phyloP scores from a whole-genome alignment of 2,797 vertebrate species.

The Sebastes glaucus region DNA sequence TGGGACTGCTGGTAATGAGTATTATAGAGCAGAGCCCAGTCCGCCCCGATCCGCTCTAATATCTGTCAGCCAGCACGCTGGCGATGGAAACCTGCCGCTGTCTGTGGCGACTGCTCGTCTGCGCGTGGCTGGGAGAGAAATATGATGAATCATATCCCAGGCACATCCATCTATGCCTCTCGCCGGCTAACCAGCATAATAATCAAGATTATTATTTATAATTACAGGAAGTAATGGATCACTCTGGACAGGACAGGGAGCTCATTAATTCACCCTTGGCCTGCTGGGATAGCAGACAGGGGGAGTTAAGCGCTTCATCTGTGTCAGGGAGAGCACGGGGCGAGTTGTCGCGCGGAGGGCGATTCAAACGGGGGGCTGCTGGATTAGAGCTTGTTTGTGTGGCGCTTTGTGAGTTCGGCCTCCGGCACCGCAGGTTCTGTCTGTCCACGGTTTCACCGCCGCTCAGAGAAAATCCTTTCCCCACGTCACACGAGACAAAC shows the following conservation, averaged over 20 bases:
- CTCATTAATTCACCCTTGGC: slow-evolving; percentile 97
- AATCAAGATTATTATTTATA: slow-evolving; percentile 99
- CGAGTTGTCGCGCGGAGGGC: slow-evolving; percentile 66
- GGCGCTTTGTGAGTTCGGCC: slow-evolving; percentile 6
- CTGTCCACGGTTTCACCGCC: not conserved
- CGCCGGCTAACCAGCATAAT: slow-evolving; percentile 97
- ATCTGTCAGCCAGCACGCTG: slow-evolving; percentile 51
- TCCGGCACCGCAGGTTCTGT: slow-evolving; percentile 4
- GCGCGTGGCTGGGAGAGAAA: slow-evolving; percentile 77
- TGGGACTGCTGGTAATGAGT: slow-evolving; percentile 30
- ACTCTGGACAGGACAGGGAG: slow-evolving; percentile 92
- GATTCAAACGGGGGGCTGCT: slow-evolving; percentile 31
- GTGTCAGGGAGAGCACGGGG: slow-evolving; percentile 85
- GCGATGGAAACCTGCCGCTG: slow-evolving; percentile 71
- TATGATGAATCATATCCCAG: slow-evolving; percentile 93
- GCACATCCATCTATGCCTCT: slow-evolving; percentile 95
- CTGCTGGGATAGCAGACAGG: slow-evolving; percentile 89
- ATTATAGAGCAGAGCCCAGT: slow-evolving; percentile 26
- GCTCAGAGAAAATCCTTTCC: not conserved
- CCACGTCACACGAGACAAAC: slow-evolving; percentile 64
- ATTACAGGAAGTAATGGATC: slow-evolving; percentile 99
- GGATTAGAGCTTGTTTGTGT: slow-evolving; percentile 56
- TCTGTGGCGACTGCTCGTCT: slow-evolving; percentile 82
- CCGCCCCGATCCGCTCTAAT: slow-evolving; percentile 26
- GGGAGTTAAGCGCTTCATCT: slow-evolving; percentile 91